Evolutionary conservation across 2,888 invertebrate species (phyloP).

Genomic region (Apotomis turbidana): DNA sequence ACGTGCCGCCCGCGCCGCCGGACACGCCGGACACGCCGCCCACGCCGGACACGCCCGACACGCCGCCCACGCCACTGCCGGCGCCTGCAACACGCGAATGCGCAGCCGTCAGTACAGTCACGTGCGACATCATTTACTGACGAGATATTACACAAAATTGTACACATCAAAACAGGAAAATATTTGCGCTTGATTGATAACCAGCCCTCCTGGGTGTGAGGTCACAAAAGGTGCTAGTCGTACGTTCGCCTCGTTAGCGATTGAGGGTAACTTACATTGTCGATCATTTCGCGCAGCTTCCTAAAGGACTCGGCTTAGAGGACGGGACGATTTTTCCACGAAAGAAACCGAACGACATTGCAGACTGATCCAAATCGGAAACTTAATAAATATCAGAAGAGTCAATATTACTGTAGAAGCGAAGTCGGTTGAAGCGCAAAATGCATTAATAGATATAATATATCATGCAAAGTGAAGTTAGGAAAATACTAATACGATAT

Average conservation of each 20-base stretch:
- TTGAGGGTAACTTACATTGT: background rate
- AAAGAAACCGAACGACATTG: conserved; percentile 22
- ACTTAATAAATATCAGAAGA: conserved; percentile 30
- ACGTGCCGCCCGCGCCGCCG: conserved; percentile 86
- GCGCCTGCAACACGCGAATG: too few species aligned
- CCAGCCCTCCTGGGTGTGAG: background rate
- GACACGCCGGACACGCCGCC: conserved; percentile 26
- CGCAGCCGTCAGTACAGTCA: too few species aligned
- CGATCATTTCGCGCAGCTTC: background rate
- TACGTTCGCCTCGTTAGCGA: background rate
- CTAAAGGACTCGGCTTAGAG: background rate
- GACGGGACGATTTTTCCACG: background rate
- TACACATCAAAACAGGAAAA: too few species aligned
- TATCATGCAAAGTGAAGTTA: conserved; percentile 62
- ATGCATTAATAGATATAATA: conserved; percentile 51
- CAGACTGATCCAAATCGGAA: conserved; percentile 52
- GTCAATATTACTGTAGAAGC: conserved; percentile 47
- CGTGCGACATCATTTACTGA: too few species aligned
- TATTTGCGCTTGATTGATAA: background rate
- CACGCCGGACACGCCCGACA: background rate
- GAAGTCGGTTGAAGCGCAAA: conserved; percentile 54
- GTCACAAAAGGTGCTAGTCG: background rate
- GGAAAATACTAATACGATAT: conserved; percentile 44
- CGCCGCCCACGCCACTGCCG: background rate
- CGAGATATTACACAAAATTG: background rate